Conservation (phyloP, 1,140 invertebrate genomes). For the Carposina sasakii region DNA sequence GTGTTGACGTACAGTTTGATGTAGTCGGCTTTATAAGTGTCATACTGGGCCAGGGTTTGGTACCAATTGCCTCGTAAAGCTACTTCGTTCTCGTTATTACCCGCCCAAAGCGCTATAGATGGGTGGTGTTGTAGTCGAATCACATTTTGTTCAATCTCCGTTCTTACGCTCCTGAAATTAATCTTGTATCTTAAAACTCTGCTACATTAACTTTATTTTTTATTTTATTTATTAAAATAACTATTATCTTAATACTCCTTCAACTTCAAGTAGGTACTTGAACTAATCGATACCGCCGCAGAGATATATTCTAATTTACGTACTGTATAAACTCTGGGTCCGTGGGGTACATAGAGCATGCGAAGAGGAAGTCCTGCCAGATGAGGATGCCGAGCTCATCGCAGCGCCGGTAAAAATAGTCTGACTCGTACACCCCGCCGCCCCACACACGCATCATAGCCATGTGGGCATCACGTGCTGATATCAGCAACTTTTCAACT, state of each 20-base stretch:
- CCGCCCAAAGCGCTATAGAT: constrained; percentile 91
- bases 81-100: constrained; percentile 98
- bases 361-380: constrained; percentile 98
- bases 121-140: constrained; percentile 90
- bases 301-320: constrained; percentile 17
- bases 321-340: constrained; percentile 80
- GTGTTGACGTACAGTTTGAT: constrained; percentile 88
- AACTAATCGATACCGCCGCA: no score
- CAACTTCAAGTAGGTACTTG: no score
- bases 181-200: no score
- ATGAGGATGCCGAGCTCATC: constrained; percentile 88
- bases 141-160: constrained; percentile 90
- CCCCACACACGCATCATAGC: constrained; percentile 98
- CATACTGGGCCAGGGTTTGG: constrained; percentile 73
- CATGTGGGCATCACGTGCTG: constrained; percentile 88
- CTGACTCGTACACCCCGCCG: constrained; percentile 95
- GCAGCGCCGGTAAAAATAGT: constrained; percentile 91
- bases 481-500: constrained; percentile 77
- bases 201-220: no score
- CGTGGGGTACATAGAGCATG: constrained; percentile 95
- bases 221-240: no score
- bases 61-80: constrained; percentile 92
- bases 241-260: no score
- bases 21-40: constrained; percentile 86
- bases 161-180: constrained; percentile 75